Base-by-base conservation (phyloP, 2,797 vertebrate genomes). In the Molothrus ater region DNA sequence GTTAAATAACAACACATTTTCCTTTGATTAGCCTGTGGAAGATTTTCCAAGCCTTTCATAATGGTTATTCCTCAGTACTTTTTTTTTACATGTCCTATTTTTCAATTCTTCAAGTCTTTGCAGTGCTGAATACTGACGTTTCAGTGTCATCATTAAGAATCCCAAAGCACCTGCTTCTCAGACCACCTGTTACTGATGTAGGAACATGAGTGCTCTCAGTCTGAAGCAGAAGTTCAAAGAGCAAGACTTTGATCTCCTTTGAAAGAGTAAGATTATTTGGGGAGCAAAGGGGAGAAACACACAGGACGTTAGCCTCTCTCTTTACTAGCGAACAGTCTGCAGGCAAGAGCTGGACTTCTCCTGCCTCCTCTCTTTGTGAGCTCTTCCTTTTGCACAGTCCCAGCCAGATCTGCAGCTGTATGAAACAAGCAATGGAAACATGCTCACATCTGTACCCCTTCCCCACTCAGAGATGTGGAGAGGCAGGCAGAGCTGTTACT, bases 1-100 rank as follows among this genome's bases (percentile, higher is more conserved):
- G 28, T 70, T 64, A 47, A 80, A 50, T 64, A 92, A 88, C 51
- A 86, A 80, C 88, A 71, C 80, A 69, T 36, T 90, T 90, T 74
- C 17, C 36, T 93, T 76, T 88, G 45, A 61, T 86, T 84, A 88
- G 38, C 21, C 26, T 48, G 10, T 47, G 31, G 48, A 59, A 96
- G 36, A 40, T 48, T 92, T 95, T 79, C 38, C 60, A 83, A 88
- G 19, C 11, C 17, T 88, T 89, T 76, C 22, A 56, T 56, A 80
- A 72, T 66, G 11, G 19, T 28, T 56, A 31, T 69, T 92, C 81
- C 53, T 68, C 60, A 76, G 21, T 71, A 43, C 5, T 64, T 53
- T 28, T 53, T 92, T 87, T 85, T 78, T 48, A 24, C 28, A 11
- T 3, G 1, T 91, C 51, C 56, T 75, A 24, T 73, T 96, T 96